Evolutionary conservation across 2,888 invertebrate species (phyloP).

Genomic region (Seladonia tumulorum): DNA sequence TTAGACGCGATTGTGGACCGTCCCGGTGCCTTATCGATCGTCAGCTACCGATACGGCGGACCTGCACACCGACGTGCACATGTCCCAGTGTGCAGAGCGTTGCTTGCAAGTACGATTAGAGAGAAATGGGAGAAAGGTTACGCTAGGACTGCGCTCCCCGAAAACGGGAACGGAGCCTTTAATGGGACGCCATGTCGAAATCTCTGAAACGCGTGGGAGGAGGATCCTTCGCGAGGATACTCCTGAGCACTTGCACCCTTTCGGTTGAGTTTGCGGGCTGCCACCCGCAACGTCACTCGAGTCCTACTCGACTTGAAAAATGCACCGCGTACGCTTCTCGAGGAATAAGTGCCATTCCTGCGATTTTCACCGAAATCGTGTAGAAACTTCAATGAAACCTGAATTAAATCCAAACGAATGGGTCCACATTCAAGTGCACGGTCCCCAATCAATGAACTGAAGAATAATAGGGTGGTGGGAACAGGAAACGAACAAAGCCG

Average conservation of each 20-base stretch:
- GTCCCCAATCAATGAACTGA: neutral
- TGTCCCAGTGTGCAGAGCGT: slow-evolving; percentile 15
- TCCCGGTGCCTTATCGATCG: slow-evolving; percentile 64
- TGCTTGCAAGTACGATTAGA: slow-evolving; percentile 21
- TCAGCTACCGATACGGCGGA: slow-evolving; percentile 48
- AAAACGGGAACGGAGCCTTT: slow-evolving; percentile 15
- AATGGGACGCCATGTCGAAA: slow-evolving; percentile 28
- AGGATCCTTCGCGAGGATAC: neutral
- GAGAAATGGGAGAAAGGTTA: slow-evolving; percentile 12
- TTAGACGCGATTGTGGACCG: slow-evolving; percentile 30
- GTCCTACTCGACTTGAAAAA: neutral
- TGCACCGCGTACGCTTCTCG: neutral
- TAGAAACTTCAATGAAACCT: neutral
- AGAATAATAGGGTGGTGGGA: neutral
- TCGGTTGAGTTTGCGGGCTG: neutral
- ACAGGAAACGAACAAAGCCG: neutral
- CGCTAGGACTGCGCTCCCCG: neutral
- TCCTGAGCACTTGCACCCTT: slow-evolving; percentile 4
- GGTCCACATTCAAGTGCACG: neutral
- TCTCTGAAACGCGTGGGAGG: slow-evolving; percentile 13
- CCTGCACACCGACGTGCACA: slow-evolving; percentile 20
- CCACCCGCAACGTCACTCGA: neutral
- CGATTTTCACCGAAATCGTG: neutral
- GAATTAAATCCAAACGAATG: no score
- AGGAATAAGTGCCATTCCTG: neutral